Evolutionary conservation across 2,113 vertebrate genomes (phyloP).

Genomic region (Apus apus): DNA sequence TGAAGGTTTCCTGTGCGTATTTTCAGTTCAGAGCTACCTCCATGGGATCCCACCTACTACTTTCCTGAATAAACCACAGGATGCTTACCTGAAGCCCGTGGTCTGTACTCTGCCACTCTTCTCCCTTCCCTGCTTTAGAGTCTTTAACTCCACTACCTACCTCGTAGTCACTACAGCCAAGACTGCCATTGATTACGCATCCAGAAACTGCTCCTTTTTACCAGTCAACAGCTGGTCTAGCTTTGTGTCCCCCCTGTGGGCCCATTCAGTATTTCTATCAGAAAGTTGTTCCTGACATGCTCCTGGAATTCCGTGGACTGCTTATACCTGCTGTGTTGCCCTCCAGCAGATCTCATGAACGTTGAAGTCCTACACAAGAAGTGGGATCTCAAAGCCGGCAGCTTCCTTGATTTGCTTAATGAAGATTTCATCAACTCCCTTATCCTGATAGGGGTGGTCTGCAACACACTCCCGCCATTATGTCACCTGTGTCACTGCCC

Average conservation of each 20-base stretch:
- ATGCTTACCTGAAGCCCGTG: background rate
- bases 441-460: background rate
- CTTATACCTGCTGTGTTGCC: background rate
- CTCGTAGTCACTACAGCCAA: background rate
- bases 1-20: background rate
- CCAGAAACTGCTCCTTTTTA: background rate
- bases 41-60: background rate
- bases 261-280: background rate
- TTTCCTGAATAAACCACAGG: background rate
- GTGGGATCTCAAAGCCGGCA: background rate
- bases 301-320: background rate
- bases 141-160: background rate
- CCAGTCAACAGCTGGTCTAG: background rate
- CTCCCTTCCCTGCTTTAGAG: background rate
- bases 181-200: background rate
- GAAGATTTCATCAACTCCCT: background rate
- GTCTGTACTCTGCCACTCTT: background rate
- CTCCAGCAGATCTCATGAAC: background rate
- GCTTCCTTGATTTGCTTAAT: background rate
- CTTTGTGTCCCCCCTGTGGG: accelerated
- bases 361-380: background rate
- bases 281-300: background rate
- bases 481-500: background rate
- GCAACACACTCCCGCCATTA: background rate
- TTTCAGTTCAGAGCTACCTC: background rate